Base-by-base conservation (phyloP, 2,888 invertebrate genomes). In the Agonopterix subpropinquella region DNA sequence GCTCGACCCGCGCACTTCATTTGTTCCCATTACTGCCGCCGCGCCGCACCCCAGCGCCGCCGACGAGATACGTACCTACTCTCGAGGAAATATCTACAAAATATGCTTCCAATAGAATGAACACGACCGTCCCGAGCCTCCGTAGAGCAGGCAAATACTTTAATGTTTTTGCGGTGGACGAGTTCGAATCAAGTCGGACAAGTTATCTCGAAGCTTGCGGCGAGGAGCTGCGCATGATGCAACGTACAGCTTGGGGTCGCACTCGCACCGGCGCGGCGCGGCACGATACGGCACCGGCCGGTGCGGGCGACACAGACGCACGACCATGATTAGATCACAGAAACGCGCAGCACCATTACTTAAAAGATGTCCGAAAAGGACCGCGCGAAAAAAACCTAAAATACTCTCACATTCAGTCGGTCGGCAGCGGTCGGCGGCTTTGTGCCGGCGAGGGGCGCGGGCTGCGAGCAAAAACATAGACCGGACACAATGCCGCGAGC, bases 301-400 rank as follows among this genome's bases (percentile, higher is more conserved):
- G 44, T 13, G 8, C 11, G 36, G 36, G 11, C 37, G 45, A 10
- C 45, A 8, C 10, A 10, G 45, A 15, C 10, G 15, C 10, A n/a
- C 45, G 45, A 36, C 47, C 28, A 35, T 65, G 73, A 75, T 74
- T 76, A 77, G 68, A 67, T 58, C 58, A 55, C 60, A 80, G 80
- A 79, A 81, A 75, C 67, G 54, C 56, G 55, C 55, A 58, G 55
- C 55, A 58, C 75, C 72, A 78, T 78, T 77, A 79, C 76, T 65
- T 69, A 73, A 77, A 72, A 64, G 71, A 66, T 67, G 66, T 63
- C 57, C 72, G 72, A 77, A 73, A 76, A 72, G 68, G 65, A 65
- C 72, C 74, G 76, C 73, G 58, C 52, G 55, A 62, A 62, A 82
- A 81, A 80, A 81, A 80, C 74, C 57, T 62, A 68, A 67, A 67